Evolutionary conservation across 2,113 vertebrate genomes (phyloP), one percentile per base, ranked within the genome.

Genomic region (Hiodon tergisus): DNA sequence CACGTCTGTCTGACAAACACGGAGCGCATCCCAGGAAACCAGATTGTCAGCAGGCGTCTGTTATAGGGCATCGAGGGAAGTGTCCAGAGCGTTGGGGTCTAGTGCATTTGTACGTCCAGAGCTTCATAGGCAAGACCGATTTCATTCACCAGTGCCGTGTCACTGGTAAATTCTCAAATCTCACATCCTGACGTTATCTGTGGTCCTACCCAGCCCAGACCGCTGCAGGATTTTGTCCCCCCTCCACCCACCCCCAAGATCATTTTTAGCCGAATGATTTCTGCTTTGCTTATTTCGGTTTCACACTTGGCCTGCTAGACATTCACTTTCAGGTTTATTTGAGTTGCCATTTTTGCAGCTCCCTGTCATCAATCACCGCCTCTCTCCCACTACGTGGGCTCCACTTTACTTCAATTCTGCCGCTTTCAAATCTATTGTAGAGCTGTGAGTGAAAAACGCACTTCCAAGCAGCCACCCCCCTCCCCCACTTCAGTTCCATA

Each of bases 341-440:
- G 63, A 79, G 78, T 80, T 86, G 72, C 68, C 70, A 50, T 67
- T 83, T 80, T 75, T 78, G 63, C 55, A 76, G 82, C 51, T 68
- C 75, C 83, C 68, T 78, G 60, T 70, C 79, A 81, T 79, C 74
- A 77, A 76, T 86, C 80, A 84, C 55, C 79, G 77, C 71, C 72
- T 80, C 83, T 47, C 58, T 78, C 68, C 31, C n/a, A 10, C 31
- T 7, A 67, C 6, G 65, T 67, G 2, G 31, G 17, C 46, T 8
- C 48, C 52, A 31, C 61, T 72, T 48, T 6, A 8, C 63, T 47
- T 67, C 53, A 69, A 6, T 54, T 67, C 31, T n/a, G 60, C 31
- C 16, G 8, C 62, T 67, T 67, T 16, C n/a, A 67, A 47, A 55
- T 59, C 61, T 67, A 8, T 51, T 47, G 70, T 77, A 60, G 62